Evolutionary conservation across 2,797 vertebrate species (phyloP).

Genomic region (Pseudocheirus occidentalis): DNA sequence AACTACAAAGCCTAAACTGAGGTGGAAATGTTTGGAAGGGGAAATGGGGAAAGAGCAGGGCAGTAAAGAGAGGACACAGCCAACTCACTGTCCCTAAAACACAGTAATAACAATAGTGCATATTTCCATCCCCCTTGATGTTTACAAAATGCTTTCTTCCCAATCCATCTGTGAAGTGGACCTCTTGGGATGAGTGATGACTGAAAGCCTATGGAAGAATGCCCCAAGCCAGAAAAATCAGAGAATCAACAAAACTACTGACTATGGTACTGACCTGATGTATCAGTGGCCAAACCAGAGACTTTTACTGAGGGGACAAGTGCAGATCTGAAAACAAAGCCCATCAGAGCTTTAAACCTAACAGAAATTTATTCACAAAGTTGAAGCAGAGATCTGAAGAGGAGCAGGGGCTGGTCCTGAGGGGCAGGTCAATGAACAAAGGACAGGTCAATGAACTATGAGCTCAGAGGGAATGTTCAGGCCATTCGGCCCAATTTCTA

Average conservation of each 20-base stretch:
- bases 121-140: not conserved
- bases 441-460: not conserved
- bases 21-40: not conserved
- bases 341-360: slow-evolving; percentile 39
- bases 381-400: not conserved
- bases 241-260: not conserved
- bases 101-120: not conserved
- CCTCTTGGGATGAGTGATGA: not conserved
- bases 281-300: slow-evolving; percentile 10
- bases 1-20: not conserved
- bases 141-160: not conserved
- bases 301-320: slow-evolving; percentile 9
- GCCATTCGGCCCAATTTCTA: not conserved
- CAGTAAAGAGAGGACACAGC: not conserved
- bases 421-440: not conserved
- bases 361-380: slow-evolving; percentile 4
- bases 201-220: slow-evolving; percentile 5
- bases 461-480: not conserved
- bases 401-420: slow-evolving; percentile 3
- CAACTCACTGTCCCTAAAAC: not conserved
- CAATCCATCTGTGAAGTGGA: not conserved
- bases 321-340: slow-evolving; percentile 8
- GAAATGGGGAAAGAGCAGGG: not conserved
- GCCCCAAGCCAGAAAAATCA: not conserved
- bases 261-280: not conserved